Base-by-base conservation (phyloP, 2,888 invertebrate species). In the Oasisia sp. region DNA sequence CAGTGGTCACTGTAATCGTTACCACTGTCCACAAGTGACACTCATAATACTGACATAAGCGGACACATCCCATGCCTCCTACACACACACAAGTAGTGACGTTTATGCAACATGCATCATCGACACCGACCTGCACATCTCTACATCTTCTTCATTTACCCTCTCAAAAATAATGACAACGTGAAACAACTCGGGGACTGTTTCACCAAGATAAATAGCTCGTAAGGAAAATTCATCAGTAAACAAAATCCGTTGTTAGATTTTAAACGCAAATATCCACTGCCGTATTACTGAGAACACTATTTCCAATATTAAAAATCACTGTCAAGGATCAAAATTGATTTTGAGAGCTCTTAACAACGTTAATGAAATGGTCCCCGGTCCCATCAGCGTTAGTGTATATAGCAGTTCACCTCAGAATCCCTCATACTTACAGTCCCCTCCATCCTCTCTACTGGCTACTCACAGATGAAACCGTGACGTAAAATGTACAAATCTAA, bases 21-120 rank as follows among this genome's bases (percentile, higher is more conserved):
- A 27, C 74, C 74, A 74, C 74, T 19, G 27, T 74, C 74, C 74
- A 74, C 74, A 74, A 74, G 74, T 19, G n/a, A 74, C 27, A 74
- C n/a, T 74, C 74, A 74, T 74, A 74, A 74, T 74, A 74, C 74
- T 74, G 74, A 74, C 74, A 27, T 74, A 74, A 74, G 74, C 74
- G 27, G 74, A 74, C 74, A 74, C 74, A 74, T 74, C 74, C 27
- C 14, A 74, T 19, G 74, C 27, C 74, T 74, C n/a, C 27, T n/a
- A 27, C n/a, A 19, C 27, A 27, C 74, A 74, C 4, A 58, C 19
- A 19, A 58, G 19, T 19, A 74, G 27, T 74, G 74, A 74, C 74
- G 27, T 74, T 74, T 74, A 74, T 74, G 27, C 74, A 74, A 74
- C 74, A 27, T 27, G n/a, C 74, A 74, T 74, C 74, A 74, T 27